These are phyloP conservation scores for Hippocampus zosterae DNA, from an alignment of 2,113 vertebrate species.

Conservation along the genomic window DNA sequence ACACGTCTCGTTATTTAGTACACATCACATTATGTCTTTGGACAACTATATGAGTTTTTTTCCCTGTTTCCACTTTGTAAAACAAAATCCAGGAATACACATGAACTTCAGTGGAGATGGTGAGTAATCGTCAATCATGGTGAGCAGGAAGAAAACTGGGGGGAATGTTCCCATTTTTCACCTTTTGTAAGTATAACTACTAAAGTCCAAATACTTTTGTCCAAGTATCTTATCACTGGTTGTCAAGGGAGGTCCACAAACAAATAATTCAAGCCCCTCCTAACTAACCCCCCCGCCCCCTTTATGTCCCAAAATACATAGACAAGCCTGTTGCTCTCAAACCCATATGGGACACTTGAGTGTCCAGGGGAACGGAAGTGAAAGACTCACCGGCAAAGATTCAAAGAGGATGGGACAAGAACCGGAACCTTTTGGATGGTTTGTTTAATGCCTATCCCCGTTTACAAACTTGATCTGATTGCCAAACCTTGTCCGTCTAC, in stretches of 20 bases:
- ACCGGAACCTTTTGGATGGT: constrained; percentile 38
- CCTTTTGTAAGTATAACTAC: neutral
- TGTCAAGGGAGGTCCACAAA: constrained; percentile 11
- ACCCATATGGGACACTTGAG: constrained; percentile 13
- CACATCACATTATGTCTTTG: neutral
- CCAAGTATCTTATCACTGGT: constrained; percentile 5
- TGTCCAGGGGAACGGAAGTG: constrained; percentile 7
- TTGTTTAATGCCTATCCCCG: constrained; percentile 25
- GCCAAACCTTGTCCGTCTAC: constrained; percentile 30
- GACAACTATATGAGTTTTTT: neutral
- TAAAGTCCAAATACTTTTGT: neutral
- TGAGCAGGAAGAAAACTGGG: neutral
- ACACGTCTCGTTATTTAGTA: neutral
- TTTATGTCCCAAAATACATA: constrained; percentile 50
- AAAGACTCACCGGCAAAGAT: neutral
- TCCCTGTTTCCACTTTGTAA: neutral
- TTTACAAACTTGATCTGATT: constrained; percentile 33
- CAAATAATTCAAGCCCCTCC: constrained; percentile 40
- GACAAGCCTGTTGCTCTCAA: constrained; percentile 45
- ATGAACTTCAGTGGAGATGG: neutral
- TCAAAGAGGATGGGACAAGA: constrained; percentile 9
- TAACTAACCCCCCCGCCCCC: constrained; percentile 30
- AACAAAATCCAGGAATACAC: neutral
- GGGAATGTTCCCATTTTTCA: neutral
- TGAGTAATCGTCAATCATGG: neutral